Conservation (phyloP, 2,888 invertebrate species). For the Conistra vaccinii region DNA sequence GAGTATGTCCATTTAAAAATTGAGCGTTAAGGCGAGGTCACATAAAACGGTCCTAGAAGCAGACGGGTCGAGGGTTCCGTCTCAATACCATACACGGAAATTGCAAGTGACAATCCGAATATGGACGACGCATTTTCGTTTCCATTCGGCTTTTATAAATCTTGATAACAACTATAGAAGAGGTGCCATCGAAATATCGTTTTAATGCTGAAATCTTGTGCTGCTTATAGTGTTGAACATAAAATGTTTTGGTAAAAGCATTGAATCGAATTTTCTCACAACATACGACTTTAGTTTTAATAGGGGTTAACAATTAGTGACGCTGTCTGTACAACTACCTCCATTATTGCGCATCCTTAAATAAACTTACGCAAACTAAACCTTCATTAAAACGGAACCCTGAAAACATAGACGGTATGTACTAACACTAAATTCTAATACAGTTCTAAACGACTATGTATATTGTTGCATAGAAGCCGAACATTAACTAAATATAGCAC, state of each 20-base stretch:
- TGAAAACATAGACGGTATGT: constrained; percentile 17
- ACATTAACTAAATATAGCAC: constrained; percentile 59
- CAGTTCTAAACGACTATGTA: constrained; percentile 45
- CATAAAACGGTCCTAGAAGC: constrained; percentile 47
- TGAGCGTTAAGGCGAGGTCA: constrained; percentile 48
- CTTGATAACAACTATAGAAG: constrained; percentile 39
- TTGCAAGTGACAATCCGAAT: constrained; percentile 65
- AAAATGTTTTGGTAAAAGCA: neutral
- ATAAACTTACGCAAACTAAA: constrained; percentile 7
- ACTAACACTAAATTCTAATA: constrained; percentile 50
- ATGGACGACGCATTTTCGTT: constrained; percentile 58
- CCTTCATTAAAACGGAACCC: constrained; percentile 23
- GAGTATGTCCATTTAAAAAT: constrained; percentile 53
- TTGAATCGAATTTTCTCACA: neutral
- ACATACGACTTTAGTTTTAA: neutral
- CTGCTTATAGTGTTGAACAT: neutral
- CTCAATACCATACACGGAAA: constrained; percentile 64
- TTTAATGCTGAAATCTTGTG: neutral
- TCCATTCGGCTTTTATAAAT: constrained; percentile 39
- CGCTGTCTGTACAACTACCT: neutral
- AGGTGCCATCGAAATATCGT: constrained; percentile 25
- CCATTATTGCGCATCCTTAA: neutral
- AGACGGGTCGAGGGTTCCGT: constrained; percentile 47
- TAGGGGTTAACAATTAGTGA: neutral
- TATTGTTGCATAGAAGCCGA: constrained; percentile 47